Evolutionary conservation across 2,888 invertebrate genomes (phyloP), one percentile per base, ranked within the genome.

Genomic region (Cataglyphis altisquamis): DNA sequence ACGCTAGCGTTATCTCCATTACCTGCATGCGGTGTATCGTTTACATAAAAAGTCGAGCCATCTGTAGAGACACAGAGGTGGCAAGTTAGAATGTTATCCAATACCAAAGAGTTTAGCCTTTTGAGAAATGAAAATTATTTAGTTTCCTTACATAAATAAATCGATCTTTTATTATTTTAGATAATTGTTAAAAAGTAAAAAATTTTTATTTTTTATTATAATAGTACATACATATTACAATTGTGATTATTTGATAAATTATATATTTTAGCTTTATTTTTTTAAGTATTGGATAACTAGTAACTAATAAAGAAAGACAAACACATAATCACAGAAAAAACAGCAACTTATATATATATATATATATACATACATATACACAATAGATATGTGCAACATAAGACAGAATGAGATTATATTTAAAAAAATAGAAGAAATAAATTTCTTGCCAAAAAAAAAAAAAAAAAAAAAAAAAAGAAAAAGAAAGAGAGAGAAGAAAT

Each of bases 1-100:
- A 95, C 95, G 87, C 94, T 95, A 90, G 94, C 94, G 87, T 94
- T 95, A 90, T 96, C 96, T 89, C 95, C 95, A 89, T 95, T 95
- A 95, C 96, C 94, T 96, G 93, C 94, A 92, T 94, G 94, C 90
- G 94, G 93, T 94, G 94, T 92, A 94, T 94, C 94, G 94, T 94
- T 94, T 94, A 94, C 94, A 94, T 94, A 94, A 94, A 94, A 94
- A 93, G 94, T 94, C 91, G 94, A 94, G 92, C 94, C 94, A 94
- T 94, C 94, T 94, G 93, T 88, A 92, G 92, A 91, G 93, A 94
- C 92, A 94, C 92, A 93, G 93, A 93, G 89, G 93, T 91, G 91
- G 92, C 91, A 89, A 88, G 91, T 94, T 94, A 94, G 93, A 93
- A 87, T 84, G 92, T 94, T 94, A 94, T 94, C 94, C 94, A 94